phyloP scores from a whole-genome alignment of 2,797 vertebrate species.

The Pygocentrus nattereri region DNA sequence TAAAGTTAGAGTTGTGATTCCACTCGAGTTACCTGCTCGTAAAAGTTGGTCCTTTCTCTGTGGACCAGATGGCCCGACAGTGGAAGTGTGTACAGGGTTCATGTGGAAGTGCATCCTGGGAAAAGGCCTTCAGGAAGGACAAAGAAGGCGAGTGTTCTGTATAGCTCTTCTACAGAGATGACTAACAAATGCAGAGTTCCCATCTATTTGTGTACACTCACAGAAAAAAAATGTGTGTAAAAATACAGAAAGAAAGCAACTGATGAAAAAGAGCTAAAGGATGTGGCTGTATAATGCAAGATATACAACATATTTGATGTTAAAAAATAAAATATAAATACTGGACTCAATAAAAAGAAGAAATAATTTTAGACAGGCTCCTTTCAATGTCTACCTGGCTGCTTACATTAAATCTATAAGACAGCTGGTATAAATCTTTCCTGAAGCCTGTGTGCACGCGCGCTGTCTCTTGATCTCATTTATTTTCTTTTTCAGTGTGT shows the following conservation, averaged over 20 bases:
- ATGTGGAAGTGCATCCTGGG: conserved; percentile 40
- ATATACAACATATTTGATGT: too few species aligned
- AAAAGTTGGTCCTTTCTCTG: conserved; percentile 50
- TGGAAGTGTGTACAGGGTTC: conserved; percentile 40
- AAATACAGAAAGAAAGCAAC: conserved; percentile 11
- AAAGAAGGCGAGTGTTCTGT: conserved; percentile 22
- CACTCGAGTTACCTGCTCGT: conserved; percentile 60
- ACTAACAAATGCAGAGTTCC: conserved; percentile 28
- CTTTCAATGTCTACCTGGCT: conserved; percentile 20
- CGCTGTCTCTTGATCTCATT: background rate
- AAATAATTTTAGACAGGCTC: background rate
- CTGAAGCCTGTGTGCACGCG: background rate
- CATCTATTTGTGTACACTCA: background rate
- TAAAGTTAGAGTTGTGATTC: conserved; percentile 56
- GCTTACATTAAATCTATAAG: conserved; percentile 22
- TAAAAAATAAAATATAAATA: too few species aligned
- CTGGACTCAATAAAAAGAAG: too few species aligned
- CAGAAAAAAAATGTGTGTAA: background rate
- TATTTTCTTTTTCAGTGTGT: background rate
- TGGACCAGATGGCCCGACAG: conserved; percentile 47
- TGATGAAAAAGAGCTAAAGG: background rate
- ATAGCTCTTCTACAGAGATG: conserved; percentile 1
- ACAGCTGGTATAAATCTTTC: conserved; percentile 12
- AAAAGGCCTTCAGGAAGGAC: conserved; percentile 36
- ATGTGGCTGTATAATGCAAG: too few species aligned